phyloP scores from a whole-genome alignment of 2,113 vertebrate species.

The Dissostichus mawsoni region DNA sequence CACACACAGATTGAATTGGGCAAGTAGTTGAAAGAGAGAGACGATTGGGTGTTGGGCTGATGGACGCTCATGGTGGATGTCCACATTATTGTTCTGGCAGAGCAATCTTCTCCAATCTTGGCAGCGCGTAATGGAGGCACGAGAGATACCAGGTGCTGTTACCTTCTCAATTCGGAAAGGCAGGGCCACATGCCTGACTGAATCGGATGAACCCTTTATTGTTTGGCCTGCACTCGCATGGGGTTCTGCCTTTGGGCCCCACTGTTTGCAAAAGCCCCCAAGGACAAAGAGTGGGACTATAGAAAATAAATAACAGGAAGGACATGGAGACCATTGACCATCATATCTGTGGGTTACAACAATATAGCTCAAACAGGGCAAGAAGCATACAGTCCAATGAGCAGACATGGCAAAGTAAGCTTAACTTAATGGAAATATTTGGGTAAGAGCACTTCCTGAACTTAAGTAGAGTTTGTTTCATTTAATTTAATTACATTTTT shows the following conservation, averaged over 20 bases:
- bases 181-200: conserved; percentile 71
- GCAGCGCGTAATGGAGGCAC: conserved; percentile 71
- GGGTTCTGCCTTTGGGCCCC: conserved; percentile 30
- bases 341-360: background rate
- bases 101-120: conserved; percentile 80
- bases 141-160: conserved; percentile 77
- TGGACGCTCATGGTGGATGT: conserved; percentile 69
- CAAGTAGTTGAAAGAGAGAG: conserved; percentile 47
- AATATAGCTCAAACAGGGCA: too few species aligned
- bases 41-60: conserved; percentile 44
- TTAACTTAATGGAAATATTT: too few species aligned
- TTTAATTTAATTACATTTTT: too few species aligned
- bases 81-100: conserved; percentile 78
- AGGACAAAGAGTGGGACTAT: conserved; percentile 10
- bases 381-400: too few species aligned
- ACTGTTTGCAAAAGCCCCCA: conserved; percentile 46
- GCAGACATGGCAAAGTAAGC: too few species aligned
- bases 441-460: too few species aligned
- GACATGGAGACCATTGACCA: background rate
- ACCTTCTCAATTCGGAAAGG: conserved; percentile 63
- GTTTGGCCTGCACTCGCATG: conserved; percentile 58
- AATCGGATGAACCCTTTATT: conserved; percentile 75
- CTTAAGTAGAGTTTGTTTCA: too few species aligned
- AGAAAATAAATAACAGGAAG: conserved; percentile 27
- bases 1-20: conserved; percentile 48